Conservation (phyloP, 1,140 invertebrate species). For the Drosophila subpulchrella region DNA sequence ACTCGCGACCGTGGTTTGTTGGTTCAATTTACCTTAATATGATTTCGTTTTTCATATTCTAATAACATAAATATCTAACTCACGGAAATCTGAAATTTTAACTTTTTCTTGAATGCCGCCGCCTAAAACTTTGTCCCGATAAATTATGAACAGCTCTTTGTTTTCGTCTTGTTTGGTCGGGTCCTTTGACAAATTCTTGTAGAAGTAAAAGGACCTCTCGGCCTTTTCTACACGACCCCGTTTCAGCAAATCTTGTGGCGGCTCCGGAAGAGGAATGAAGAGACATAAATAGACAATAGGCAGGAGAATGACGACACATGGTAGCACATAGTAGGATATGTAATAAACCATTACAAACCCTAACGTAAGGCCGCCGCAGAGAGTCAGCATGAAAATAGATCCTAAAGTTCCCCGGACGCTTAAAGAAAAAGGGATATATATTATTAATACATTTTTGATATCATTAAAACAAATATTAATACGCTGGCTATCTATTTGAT, state of each 20-base stretch:
- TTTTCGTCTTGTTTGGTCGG: constrained; percentile 15
- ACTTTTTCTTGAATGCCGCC: constrained; percentile 21
- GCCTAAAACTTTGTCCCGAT: constrained; percentile 30
- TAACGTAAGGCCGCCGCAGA: constrained; percentile 53
- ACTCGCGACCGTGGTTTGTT: too few relatives aligned
- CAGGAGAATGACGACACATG: constrained; percentile 41
- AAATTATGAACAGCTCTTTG: constrained; percentile 47
- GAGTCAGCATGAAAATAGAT: constrained; percentile 49
- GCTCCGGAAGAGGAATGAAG: constrained; percentile 52
- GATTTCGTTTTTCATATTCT: too few relatives aligned
- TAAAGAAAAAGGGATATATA: constrained; percentile 1
- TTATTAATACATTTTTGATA: background rate
- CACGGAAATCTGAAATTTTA: constrained; percentile 50
- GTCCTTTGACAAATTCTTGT: constrained; percentile 59
- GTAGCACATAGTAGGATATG: constrained; percentile 55
- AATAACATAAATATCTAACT: constrained; percentile 10
- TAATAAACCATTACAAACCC: constrained; percentile 49
- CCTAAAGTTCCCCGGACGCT: constrained; percentile 60
- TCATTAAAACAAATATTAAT: too few relatives aligned
- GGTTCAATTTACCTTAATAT: too few relatives aligned
- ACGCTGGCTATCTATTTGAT: too few relatives aligned
- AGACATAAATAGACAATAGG: constrained; percentile 41
- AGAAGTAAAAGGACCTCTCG: constrained; percentile 56
- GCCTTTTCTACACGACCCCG: constrained; percentile 45
- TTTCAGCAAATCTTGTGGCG: constrained; percentile 51